Percentiles rank a stretch among this genome's conserved stretches.
phyloP scores from a whole-genome alignment of 2,113 vertebrate species.

The Syrrhaptes paradoxus region DNA sequence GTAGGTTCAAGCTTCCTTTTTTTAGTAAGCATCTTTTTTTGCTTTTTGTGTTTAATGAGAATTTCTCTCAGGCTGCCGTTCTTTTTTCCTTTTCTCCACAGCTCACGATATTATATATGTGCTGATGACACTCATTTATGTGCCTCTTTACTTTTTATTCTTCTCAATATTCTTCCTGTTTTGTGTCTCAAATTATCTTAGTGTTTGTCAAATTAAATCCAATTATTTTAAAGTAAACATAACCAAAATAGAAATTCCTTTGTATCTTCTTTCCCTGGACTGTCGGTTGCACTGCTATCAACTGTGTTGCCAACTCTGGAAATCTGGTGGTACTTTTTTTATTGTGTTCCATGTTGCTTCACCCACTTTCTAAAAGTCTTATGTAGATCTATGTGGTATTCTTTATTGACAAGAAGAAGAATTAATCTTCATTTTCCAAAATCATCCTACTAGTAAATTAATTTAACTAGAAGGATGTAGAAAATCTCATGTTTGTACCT shows the following conservation, averaged over 20 bases:
- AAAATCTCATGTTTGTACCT: background rate
- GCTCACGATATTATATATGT: background rate
- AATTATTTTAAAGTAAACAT: background rate
- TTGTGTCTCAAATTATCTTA: background rate
- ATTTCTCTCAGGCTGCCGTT: background rate
- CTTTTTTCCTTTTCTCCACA: background rate
- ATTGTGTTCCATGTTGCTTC: background rate
- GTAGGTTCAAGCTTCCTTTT: background rate
- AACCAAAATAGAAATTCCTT: background rate
- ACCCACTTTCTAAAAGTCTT: background rate
- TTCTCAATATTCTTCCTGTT: background rate
- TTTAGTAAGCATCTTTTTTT: constrained; percentile 6
- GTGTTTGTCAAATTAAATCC: background rate
- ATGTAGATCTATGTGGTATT: background rate
- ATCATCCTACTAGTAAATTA: background rate
- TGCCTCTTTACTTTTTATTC: background rate
- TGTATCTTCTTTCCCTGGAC: background rate
- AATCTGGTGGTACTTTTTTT: background rate
- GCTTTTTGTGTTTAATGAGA: background rate
- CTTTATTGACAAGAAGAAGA: background rate
- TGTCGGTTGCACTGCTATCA: background rate
- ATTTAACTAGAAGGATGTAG: background rate
- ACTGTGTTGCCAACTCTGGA: background rate
- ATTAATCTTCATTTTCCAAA: background rate
- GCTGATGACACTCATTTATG: background rate